A percentile compares a stretch with the other conserved stretches of the same genome.
Conservation (phyloP, 2,797 vertebrate species). For the Parauchenoglanis punctatus region DNA sequence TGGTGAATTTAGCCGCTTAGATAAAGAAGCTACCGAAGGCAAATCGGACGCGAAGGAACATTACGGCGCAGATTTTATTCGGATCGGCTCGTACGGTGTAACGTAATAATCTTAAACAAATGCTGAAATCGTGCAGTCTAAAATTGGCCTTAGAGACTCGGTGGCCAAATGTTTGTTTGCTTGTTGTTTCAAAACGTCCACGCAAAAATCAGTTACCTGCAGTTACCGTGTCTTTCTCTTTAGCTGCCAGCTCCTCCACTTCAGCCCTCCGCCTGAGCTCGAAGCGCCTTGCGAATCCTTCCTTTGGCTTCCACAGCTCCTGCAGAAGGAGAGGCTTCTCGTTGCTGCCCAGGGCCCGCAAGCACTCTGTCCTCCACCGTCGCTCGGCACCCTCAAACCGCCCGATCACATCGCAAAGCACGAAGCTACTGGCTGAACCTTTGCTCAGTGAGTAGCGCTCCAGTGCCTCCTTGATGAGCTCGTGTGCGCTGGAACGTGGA, state of each 20-base stretch:
- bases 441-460: slow-evolving; percentile 91
- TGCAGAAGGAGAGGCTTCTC: slow-evolving; percentile 94
- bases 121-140: background rate
- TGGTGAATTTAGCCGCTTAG: background rate
- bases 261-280: slow-evolving; percentile 87
- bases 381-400: slow-evolving; percentile 75
- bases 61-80: background rate
- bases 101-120: background rate
- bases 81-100: background rate
- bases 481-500: slow-evolving; percentile 83
- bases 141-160: background rate
- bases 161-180: background rate
- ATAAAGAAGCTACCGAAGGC: background rate
- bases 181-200: background rate
- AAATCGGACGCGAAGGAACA: background rate
- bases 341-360: slow-evolving; percentile 86
- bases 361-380: slow-evolving; percentile 84
- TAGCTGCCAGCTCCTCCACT: slow-evolving; percentile 88
- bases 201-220: slow-evolving; percentile 79
- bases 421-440: slow-evolving; percentile 76
- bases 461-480: slow-evolving; percentile 91
- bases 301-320: slow-evolving; percentile 92
- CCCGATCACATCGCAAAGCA: slow-evolving; percentile 91
- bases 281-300: slow-evolving; percentile 88
- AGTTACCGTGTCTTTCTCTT: slow-evolving; percentile 90